Base-by-base conservation (phyloP, 2,113 vertebrate species). In the rat (Rattus norvegicus) region DNA sequence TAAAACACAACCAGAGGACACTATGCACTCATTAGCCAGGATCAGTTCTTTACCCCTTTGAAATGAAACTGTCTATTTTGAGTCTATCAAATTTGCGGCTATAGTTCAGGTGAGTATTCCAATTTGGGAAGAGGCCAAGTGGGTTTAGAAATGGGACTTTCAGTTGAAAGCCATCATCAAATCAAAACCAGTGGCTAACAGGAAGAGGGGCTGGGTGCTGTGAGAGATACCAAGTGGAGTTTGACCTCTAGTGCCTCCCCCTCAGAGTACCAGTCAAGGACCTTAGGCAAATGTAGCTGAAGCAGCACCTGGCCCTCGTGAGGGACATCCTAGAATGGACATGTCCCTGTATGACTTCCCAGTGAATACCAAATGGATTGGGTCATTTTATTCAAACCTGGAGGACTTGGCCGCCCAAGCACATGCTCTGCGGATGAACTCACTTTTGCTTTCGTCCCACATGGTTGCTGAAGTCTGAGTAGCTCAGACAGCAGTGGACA, bases 401-500 rank as follows among this genome's bases (percentile, higher is more conserved):
- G 92, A 95, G 92, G 89, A 93, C 95, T 98, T 98, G 98, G 98
- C 98, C 72, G 93, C 96, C 80, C 65, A 33, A 47, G 61, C 54
- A 95, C 97, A 98, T 98, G 98, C 95, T 98, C 97, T 96, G 91
- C 36, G 52, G 97, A 98, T 98, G 98, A 98, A 98, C 98, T 98
- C 98, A 98, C 97, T 98, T 88, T 85, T 95, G 76, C 94, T 91
- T 97, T 93, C 47, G 94, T 93, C 94, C 73, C 92, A 95, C 85
- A 43, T 70, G 92, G 96, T 91, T 97, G 98, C 95, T 87, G 97
- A 97, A 95, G 94, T 95, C 89, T 96, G 70, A 97, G 89, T 7
- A 91, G 70, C 86, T 96, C 92, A 97, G 94, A 97, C 72, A 93
- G 90, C 89, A 91, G 91, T 92, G 88, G 93, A 72, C 86, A 79